Evolutionary conservation across 2,888 invertebrate genomes (phyloP).

Genomic region (Nomada lathburiana): DNA sequence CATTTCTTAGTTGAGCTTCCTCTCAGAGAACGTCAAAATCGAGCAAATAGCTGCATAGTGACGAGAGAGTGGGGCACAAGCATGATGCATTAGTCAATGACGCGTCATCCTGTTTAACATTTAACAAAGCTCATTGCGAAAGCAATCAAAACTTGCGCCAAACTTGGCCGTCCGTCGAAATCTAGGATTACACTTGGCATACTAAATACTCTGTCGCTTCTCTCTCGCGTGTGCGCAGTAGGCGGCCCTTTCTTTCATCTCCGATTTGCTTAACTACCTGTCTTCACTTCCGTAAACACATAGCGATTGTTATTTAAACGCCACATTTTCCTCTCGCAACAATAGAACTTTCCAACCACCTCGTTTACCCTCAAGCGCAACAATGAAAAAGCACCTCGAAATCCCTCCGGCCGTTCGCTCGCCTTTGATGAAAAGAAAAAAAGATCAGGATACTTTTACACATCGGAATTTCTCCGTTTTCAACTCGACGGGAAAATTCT

Average conservation of each 20-base stretch:
- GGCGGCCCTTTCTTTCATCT: constrained; percentile 1
- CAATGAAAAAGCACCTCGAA: constrained; percentile 2
- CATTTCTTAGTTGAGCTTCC: constrained; percentile 7
- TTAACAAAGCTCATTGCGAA: constrained; percentile 83
- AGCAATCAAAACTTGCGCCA: constrained; percentile 82
- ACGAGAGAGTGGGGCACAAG: constrained; percentile 25
- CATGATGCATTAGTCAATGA: constrained; percentile 63
- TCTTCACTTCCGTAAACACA: constrained; percentile 7
- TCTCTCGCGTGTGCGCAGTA: neutral
- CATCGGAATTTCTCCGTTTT: neutral
- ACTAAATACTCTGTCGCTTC: constrained; percentile 70
- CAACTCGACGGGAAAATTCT: neutral
- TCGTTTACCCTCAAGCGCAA: neutral
- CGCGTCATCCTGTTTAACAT: constrained; percentile 82
- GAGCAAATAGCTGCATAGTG: constrained; percentile 7
- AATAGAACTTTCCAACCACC: constrained; percentile 3
- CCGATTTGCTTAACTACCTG: constrained; percentile 13
- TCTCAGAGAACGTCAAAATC: constrained; percentile 2
- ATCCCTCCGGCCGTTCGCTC: too few species aligned
- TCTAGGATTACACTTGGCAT: constrained; percentile 77
- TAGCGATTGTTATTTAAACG: constrained; percentile 30
- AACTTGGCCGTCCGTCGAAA: constrained; percentile 77
- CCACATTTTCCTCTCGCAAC: constrained; percentile 9
- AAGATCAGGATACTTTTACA: neutral
- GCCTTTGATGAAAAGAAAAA: too few species aligned